Percentiles rank a stretch among this genome's conserved stretches.
Evolutionary conservation across 2,113 vertebrate genomes (phyloP).

Genomic region (Mus pahari): DNA sequence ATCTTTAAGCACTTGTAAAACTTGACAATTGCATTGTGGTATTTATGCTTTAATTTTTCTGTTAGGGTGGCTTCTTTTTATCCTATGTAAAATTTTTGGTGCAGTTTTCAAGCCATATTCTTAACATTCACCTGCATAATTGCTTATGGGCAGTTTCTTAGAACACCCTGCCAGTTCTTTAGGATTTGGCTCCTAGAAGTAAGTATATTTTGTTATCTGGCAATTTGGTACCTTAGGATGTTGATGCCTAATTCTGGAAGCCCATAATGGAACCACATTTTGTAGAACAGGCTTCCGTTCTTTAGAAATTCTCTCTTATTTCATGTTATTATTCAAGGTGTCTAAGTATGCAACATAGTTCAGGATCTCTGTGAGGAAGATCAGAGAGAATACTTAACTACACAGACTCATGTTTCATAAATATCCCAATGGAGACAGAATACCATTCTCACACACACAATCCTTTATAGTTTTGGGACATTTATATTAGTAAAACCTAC

Average conservation of each 20-base stretch:
- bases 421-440: not conserved
- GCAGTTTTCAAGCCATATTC: not conserved
- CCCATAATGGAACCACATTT: not conserved
- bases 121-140: not conserved
- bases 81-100: not conserved
- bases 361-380: not conserved
- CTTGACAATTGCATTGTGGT: not conserved
- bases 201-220: constrained; percentile 46
- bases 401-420: not conserved
- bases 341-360: not conserved
- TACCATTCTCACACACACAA: not conserved
- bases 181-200: not conserved
- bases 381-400: constrained; percentile 14
- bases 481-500: not conserved
- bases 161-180: not conserved
- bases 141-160: not conserved
- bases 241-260: not conserved
- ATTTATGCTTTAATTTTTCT: not conserved
- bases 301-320: constrained; percentile 25
- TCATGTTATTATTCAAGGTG: not conserved
- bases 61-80: not conserved
- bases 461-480: not conserved
- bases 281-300: constrained; percentile 18
- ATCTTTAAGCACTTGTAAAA: constrained; percentile 9
- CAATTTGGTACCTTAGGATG: not conserved